Conservation (phyloP, 2,797 vertebrate genomes). For the Bovichtus diacanthus region DNA sequence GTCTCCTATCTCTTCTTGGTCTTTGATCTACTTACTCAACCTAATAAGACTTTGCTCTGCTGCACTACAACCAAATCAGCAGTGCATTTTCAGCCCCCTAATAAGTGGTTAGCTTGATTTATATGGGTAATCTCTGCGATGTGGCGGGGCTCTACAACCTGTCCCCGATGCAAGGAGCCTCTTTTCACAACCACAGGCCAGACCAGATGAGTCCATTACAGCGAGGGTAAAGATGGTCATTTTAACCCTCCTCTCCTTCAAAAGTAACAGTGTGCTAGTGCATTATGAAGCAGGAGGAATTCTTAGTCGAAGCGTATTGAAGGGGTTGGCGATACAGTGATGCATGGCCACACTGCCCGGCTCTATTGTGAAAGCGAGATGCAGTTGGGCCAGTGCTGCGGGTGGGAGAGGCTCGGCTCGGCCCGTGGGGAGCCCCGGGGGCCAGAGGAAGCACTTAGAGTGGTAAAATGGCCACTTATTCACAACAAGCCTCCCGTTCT, state of each 20-base stretch:
- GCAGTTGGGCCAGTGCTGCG: conserved; percentile 58
- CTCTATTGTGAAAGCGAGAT: conserved; percentile 75
- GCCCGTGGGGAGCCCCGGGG: conserved; percentile 74
- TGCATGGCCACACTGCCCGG: conserved; percentile 67
- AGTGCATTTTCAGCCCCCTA: conserved; percentile 84
- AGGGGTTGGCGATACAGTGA: conserved; percentile 76
- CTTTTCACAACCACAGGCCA: conserved; percentile 72
- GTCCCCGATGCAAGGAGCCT: conserved; percentile 64
- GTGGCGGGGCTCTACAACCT: conserved; percentile 72
- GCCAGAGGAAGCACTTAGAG: conserved; percentile 82
- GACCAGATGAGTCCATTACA: conserved; percentile 78
- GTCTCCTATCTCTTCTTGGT: conserved; percentile 79
- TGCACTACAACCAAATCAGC: conserved; percentile 86
- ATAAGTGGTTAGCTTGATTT: conserved; percentile 87
- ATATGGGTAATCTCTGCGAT: conserved; percentile 79
- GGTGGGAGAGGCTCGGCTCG: conserved; percentile 59
- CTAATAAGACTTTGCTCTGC: conserved; percentile 86
- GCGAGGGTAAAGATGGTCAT: conserved; percentile 63
- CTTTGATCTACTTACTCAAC: conserved; percentile 87
- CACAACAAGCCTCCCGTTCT: conserved; percentile 72
- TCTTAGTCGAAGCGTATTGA: conserved; percentile 72
- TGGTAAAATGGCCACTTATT: conserved; percentile 85
- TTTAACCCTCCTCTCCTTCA: conserved; percentile 67
- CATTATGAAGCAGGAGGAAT: conserved; percentile 66
- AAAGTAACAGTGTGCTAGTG: conserved; percentile 59